Percentiles rank a stretch among this genome's conserved stretches.
Evolutionary conservation across 2,113 vertebrate genomes (phyloP).

Genomic region (Pseudopipra pipra): DNA sequence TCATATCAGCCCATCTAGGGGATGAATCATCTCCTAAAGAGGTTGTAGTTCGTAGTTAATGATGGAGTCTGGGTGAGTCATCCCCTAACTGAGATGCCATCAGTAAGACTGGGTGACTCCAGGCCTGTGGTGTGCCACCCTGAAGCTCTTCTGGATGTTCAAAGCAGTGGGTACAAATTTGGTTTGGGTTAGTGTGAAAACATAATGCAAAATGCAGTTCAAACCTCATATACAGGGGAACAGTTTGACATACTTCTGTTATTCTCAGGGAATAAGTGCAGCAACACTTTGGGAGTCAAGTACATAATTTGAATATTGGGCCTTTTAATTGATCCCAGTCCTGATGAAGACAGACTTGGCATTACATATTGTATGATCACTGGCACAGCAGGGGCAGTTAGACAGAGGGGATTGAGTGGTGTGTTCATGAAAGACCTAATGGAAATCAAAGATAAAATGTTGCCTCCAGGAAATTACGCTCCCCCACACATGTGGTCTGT

Average conservation of each 20-base stretch:
- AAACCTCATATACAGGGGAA: neutral
- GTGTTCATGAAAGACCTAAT: constrained; percentile 16
- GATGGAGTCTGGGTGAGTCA: neutral
- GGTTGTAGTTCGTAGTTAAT: neutral
- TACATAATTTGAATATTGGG: neutral
- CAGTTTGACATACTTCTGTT: neutral
- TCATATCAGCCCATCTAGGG: neutral
- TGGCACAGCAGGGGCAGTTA: constrained; percentile 10
- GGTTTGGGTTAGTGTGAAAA: neutral
- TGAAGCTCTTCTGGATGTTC: neutral
- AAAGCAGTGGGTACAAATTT: neutral
- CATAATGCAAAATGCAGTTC: neutral
- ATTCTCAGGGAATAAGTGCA: neutral
- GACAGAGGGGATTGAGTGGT: neutral
- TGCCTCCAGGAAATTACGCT: constrained; percentile 25
- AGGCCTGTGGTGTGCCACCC: neutral
- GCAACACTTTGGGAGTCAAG: neutral
- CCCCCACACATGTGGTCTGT: neutral
- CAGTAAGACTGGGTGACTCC: neutral
- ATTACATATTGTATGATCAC: neutral
- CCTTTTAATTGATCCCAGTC: constrained; percentile 36
- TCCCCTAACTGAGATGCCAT: neutral
- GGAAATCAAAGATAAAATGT: constrained; percentile 46
- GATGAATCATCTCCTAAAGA: neutral
- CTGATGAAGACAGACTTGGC: neutral